phyloP scores from a whole-genome alignment of 2,113 vertebrate genomes.

The Phasianus colchicus region DNA sequence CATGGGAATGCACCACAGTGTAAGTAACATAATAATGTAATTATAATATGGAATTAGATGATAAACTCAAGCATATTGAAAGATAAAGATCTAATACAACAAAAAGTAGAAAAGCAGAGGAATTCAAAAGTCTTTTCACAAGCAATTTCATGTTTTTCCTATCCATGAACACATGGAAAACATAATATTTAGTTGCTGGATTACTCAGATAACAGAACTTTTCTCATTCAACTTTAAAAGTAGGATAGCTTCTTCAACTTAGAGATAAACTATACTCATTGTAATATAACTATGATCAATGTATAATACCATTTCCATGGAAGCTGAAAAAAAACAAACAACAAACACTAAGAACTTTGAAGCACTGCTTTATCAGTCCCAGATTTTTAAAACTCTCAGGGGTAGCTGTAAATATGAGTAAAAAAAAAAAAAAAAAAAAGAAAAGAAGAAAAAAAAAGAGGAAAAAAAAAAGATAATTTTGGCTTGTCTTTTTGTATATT shows the following conservation, averaged over 20 bases:
- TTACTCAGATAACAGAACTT: not conserved
- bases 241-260: not conserved
- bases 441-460: not conserved
- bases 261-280: not conserved
- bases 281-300: not conserved
- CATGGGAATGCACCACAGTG: not conserved
- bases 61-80: not conserved
- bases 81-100: not conserved
- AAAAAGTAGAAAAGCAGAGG: not conserved
- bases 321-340: not conserved
- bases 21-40: not conserved
- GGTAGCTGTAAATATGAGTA: not conserved
- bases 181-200: not conserved
- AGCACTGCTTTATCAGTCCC: not conserved
- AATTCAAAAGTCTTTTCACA: constrained; percentile 21
- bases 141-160: constrained; percentile 19
- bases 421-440: not conserved
- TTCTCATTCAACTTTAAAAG: not conserved
- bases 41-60: not conserved
- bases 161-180: constrained; percentile 22
- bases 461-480: not conserved
- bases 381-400: not conserved
- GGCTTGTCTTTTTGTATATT: not conserved
- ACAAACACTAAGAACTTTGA: not conserved
- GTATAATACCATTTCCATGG: not conserved